Evolutionary conservation across 2,113 vertebrate species (phyloP), one percentile per base, ranked within the genome.

Genomic region (Odobenus rosmarus): DNA sequence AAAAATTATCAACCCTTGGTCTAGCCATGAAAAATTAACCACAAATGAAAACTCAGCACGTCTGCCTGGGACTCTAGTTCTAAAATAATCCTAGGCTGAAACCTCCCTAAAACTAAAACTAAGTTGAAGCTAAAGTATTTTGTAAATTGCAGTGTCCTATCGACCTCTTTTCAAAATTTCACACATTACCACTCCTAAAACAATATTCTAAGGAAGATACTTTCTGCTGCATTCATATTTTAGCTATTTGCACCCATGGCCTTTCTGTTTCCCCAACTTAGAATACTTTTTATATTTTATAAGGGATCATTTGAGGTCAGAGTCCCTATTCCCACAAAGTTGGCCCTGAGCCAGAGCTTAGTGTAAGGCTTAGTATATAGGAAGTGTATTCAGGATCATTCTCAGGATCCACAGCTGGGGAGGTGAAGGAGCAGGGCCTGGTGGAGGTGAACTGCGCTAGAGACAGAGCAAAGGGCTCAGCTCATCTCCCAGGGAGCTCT

Each of bases 41-140:
- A 74, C 61, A 90, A 61, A 74, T 61, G 26, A 95, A 94, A 80
- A 87, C 33, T 97, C 80, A 95, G 76, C 88, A 96, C 36, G n/a
- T 94, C 49, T 81, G 26, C 55, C 46, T 93, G 15, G 2, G 72
- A 87, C 15, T 92, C 83, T 4, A 94, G 61, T 96, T 97, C 82
- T 90, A 87, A 96, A 97, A 87, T 86, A 97, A 77, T n/a, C 24
- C 5, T 33, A 79, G 61, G 19, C 16, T 83, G 13, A 95, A 94
- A 67, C 13, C 84, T 24, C 9, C 31, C 26, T 91, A 88, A 79
- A 96, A 55, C 24, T 31, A 81, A 95, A 64, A 28, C 9, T 15
- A 89, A 87, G 16, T 61, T 21, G 42, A 76, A 95, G 21, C 19
- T 74, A 64, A 94, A 82, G 18, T 46, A 21, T 21, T 93, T 64